Conservation (phyloP, 2,113 vertebrate genomes). For the Sprattus sprattus region DNA sequence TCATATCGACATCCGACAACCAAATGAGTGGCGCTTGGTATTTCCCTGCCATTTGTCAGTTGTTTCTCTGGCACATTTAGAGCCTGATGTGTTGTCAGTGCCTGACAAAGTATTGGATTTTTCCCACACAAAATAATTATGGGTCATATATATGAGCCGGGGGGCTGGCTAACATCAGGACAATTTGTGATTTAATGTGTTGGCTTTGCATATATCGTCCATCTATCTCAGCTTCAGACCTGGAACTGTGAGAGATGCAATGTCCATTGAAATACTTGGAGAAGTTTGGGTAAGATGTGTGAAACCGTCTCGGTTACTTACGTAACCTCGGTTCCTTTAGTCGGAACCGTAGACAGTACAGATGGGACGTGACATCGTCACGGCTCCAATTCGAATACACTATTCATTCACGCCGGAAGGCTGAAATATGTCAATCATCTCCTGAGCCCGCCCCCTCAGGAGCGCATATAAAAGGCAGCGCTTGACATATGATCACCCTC, state of each 20-base stretch:
- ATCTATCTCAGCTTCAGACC: not conserved
- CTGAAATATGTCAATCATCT: too few relatives aligned
- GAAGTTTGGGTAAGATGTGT: not conserved
- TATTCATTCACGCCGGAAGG: too few relatives aligned
- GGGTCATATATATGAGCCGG: not conserved
- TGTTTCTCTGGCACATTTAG: slow-evolving; percentile 28
- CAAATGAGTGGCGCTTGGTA: slow-evolving; percentile 40
- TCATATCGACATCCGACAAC: slow-evolving; percentile 35
- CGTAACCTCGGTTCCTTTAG: too few relatives aligned
- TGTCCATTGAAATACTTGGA: not conserved
- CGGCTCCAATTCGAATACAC: too few relatives aligned
- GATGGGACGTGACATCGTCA: too few relatives aligned
- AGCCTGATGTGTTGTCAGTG: slow-evolving; percentile 44
- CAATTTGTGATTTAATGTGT: not conserved
- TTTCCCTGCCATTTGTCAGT: slow-evolving; percentile 43
- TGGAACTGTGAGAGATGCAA: not conserved
- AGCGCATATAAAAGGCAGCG: too few relatives aligned
- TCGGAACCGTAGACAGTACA: too few relatives aligned
- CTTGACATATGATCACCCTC: too few relatives aligned
- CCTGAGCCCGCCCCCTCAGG: too few relatives aligned
- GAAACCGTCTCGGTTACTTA: too few relatives aligned
- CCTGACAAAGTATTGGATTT: slow-evolving; percentile 29
- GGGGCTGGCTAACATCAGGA: not conserved
- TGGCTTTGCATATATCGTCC: not conserved
- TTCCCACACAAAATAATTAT: slow-evolving; percentile 16